Conservation (phyloP, 2,113 vertebrate species). For the Nycticebus coucang region DNA sequence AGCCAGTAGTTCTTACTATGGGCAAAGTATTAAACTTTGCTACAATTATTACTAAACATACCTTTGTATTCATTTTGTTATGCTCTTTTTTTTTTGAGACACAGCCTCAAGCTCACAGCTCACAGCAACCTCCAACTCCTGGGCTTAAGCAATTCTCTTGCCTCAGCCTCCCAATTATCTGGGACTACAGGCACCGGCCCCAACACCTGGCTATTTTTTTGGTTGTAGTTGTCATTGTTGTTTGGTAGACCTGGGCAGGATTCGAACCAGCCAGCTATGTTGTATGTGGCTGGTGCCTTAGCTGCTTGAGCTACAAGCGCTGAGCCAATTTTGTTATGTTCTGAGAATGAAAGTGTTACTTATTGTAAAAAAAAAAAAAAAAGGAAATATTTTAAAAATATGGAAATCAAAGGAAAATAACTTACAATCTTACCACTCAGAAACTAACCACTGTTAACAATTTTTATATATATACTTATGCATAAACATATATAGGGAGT, state of each 20-base stretch:
- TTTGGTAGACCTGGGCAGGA: too few species aligned
- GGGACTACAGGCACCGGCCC: too few species aligned
- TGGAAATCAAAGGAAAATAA: background rate
- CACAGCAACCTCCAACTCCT: too few species aligned
- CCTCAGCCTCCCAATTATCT: too few species aligned
- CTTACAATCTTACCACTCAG: background rate
- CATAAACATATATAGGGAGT: background rate
- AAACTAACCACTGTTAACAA: background rate
- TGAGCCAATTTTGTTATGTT: background rate
- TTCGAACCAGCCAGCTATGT: too few species aligned
- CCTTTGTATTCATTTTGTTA: background rate
- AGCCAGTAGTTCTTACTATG: background rate
- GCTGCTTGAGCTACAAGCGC: too few species aligned
- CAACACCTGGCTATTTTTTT: too few species aligned
- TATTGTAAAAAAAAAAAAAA: background rate
- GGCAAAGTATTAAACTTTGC: constrained; percentile 16
- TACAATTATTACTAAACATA: background rate
- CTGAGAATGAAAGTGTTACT: constrained; percentile 20
- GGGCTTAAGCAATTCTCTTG: too few species aligned
- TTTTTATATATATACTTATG: background rate
- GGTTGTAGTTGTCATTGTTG: too few species aligned
- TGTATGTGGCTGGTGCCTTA: too few species aligned
- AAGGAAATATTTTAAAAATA: constrained; percentile 26
- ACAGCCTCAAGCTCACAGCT: too few species aligned
- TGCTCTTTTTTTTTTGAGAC: background rate